These are phyloP conservation scores for Cylindroiulus punctatus DNA, from an alignment of 2,888 invertebrate genomes.

Conservation along the genomic window DNA sequence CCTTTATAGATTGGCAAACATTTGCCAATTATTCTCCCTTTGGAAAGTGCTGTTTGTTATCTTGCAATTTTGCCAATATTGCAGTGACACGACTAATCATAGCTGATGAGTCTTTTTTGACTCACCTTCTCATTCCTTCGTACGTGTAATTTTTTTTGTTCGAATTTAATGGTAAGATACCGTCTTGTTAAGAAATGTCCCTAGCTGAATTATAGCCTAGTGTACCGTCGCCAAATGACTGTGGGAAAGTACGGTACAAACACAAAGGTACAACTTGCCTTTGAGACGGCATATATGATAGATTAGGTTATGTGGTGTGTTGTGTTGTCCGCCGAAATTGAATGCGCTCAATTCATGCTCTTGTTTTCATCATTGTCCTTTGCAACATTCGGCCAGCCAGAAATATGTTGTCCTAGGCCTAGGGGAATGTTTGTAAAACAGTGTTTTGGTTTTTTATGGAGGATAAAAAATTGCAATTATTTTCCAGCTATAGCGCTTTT, in stretches of 20 bases:
- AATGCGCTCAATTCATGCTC: conserved; percentile 38
- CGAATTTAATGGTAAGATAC: conserved; percentile 49
- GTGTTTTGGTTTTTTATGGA: not conserved
- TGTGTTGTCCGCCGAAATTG: conserved; percentile 42
- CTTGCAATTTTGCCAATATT: not conserved
- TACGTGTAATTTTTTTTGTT: conserved; percentile 13
- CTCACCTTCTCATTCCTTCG: not conserved
- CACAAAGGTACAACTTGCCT: conserved; percentile 39
- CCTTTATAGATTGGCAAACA: too few species aligned
- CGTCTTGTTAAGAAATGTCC: conserved; percentile 51
- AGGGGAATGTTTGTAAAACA: conserved; percentile 19
- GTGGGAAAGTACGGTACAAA: conserved; percentile 52
- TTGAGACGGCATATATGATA: conserved; percentile 50
- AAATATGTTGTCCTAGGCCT: not conserved
- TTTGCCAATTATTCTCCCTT: not conserved
- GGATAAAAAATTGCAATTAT: conserved; percentile 16
- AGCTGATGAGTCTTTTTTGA: not conserved
- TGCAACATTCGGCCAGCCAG: conserved; percentile 26
- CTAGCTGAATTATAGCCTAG: conserved; percentile 48
- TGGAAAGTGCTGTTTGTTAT: not conserved
- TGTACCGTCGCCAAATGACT: conserved; percentile 51
- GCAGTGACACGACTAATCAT: conserved; percentile 1
- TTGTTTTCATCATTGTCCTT: conserved; percentile 40
- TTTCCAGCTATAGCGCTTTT: not conserved
- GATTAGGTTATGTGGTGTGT: conserved; percentile 53